Evolutionary conservation across 2,888 invertebrate genomes (phyloP).

Genomic region (Pemphredon lugubris): DNA sequence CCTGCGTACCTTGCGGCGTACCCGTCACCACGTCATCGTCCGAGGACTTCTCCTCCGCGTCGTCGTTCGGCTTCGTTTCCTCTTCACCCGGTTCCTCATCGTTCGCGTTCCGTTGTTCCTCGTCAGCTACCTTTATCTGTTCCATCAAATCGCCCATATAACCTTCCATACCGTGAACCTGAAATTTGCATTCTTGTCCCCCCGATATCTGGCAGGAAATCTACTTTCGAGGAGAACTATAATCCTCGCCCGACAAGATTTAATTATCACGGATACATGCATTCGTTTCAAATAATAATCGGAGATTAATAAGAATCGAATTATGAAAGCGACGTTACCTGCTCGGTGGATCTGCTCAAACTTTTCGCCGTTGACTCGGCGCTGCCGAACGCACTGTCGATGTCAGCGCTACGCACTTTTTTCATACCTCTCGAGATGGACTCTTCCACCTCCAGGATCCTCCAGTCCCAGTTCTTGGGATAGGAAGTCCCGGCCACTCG

Average conservation of each 20-base stretch:
- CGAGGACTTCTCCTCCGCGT: slow-evolving; percentile 53
- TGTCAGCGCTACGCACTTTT: slow-evolving; percentile 80
- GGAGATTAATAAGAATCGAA: no score
- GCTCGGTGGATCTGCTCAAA: slow-evolving; percentile 45
- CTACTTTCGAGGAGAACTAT: slow-evolving; percentile 2
- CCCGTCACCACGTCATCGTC: slow-evolving; percentile 59
- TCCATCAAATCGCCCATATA: slow-evolving; percentile 66
- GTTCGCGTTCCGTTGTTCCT: slow-evolving; percentile 58
- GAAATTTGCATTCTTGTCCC: slow-evolving; percentile 43
- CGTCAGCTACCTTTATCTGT: slow-evolving; percentile 70
- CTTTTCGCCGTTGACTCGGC: slow-evolving; percentile 67
- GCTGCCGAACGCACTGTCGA: slow-evolving; percentile 77
- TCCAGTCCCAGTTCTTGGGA: slow-evolving; percentile 89
- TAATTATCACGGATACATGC: background rate
- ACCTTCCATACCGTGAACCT: slow-evolving; percentile 53
- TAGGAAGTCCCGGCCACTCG: slow-evolving; percentile 88
- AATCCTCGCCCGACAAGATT: background rate
- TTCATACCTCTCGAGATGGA: slow-evolving; percentile 80
- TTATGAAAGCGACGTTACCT: no score
- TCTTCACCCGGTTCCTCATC: slow-evolving; percentile 29
- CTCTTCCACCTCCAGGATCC: slow-evolving; percentile 83
- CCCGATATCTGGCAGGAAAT: slow-evolving; percentile 7
- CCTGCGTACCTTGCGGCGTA: slow-evolving; percentile 1
- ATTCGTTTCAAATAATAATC: background rate
- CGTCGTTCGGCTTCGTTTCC: slow-evolving; percentile 46